Evolutionary conservation across 2,797 vertebrate species (phyloP).

Genomic region (Protonibea diacanthus): DNA sequence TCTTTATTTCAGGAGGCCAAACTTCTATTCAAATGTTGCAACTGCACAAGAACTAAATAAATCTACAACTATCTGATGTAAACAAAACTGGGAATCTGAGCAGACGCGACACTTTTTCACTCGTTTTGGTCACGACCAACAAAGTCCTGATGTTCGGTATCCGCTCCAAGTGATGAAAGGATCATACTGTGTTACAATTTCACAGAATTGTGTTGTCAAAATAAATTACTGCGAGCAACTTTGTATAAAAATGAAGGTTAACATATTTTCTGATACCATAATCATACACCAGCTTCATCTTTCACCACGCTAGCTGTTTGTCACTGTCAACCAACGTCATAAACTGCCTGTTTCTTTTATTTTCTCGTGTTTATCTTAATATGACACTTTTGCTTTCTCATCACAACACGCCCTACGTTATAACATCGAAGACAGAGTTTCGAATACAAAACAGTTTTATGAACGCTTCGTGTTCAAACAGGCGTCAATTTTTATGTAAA

Average conservation of each 20-base stretch:
- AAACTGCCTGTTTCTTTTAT: too few relatives aligned
- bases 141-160: not conserved
- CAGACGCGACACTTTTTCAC: not conserved
- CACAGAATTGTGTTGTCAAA: not conserved
- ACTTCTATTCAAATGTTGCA: not conserved
- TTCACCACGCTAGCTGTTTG: not conserved
- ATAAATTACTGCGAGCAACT: not conserved
- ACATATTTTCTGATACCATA: not conserved
- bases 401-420: too few relatives aligned
- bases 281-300: not conserved
- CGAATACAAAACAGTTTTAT: not conserved
- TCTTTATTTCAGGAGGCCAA: not conserved
- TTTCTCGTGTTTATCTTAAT: too few relatives aligned
- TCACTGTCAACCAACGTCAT: too few relatives aligned
- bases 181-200: not conserved
- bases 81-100: not conserved
- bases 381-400: too few relatives aligned
- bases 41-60: not conserved
- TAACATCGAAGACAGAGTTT: too few relatives aligned
- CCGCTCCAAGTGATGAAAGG: not conserved
- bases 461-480: not conserved
- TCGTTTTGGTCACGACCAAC: not conserved
- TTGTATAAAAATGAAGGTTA: not conserved
- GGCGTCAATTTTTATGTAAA: not conserved
- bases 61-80: not conserved